A percentile compares a stretch with the other conserved stretches of the same genome.
phyloP scores from a whole-genome alignment of 2,888 invertebrate genomes.

The Onthophagus sagittarius region DNA sequence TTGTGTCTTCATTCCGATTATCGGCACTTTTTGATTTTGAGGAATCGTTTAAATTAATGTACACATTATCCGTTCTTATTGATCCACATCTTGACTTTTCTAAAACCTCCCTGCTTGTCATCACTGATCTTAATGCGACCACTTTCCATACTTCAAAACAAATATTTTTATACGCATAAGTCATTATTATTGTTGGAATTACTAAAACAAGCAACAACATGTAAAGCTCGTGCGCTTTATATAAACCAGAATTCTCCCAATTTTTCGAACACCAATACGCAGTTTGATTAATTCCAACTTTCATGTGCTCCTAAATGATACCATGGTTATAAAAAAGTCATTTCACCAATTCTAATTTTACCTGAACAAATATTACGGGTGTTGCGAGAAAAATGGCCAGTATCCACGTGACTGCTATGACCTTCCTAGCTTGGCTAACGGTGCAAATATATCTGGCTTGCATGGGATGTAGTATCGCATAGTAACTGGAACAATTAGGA shows the following conservation, averaged over 20 bases:
- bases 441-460: conserved; percentile 66
- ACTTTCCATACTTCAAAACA: conserved; percentile 63
- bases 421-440: conserved; percentile 59
- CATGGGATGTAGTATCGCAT: conserved; percentile 69
- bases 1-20: conserved; percentile 34
- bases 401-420: conserved; percentile 60
- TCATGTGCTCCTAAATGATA: conserved; percentile 37
- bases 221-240: conserved; percentile 59
- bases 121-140: conserved; percentile 56
- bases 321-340: background rate
- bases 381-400: conserved; percentile 57
- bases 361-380: conserved; percentile 61
- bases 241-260: conserved; percentile 48
- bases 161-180: conserved; percentile 61
- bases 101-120: conserved; percentile 55
- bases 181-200: conserved; percentile 62
- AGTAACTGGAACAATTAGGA: conserved; percentile 54
- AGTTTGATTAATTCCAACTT: conserved; percentile 38
- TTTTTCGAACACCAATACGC: conserved; percentile 60
- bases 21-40: conserved; percentile 2
- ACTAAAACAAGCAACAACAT: conserved; percentile 61
- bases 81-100: conserved; percentile 28
- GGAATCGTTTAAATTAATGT: conserved; percentile 13
- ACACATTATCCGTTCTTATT: background rate
- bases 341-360: conserved; percentile 37